A percentile compares a stretch with the other conserved stretches of the same genome.
phyloP scores from a whole-genome alignment of 2,113 vertebrate genomes.

The Campylomormyrus tamandua region DNA sequence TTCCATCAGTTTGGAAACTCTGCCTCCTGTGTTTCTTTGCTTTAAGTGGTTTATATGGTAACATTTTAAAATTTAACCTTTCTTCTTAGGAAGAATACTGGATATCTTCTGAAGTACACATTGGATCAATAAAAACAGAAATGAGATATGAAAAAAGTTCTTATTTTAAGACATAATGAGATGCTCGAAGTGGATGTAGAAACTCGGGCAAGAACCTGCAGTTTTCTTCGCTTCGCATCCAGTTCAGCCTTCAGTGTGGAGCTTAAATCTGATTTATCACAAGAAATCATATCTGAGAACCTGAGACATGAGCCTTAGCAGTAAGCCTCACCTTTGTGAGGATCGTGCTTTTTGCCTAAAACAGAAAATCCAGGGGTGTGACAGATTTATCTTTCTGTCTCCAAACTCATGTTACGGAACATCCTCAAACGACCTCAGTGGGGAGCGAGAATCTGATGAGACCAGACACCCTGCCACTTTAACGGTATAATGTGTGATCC shows the following conservation, averaged over 20 bases:
- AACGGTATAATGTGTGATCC: not conserved
- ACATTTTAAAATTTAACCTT: not conserved
- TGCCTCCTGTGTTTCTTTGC: not conserved
- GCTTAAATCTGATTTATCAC: not conserved
- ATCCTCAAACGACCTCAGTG: not conserved
- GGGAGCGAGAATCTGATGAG: not conserved
- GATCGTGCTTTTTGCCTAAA: not conserved
- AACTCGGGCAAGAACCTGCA: not conserved
- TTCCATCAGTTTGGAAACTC: constrained; percentile 19
- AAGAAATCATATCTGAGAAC: not conserved
- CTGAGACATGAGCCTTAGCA: not conserved
- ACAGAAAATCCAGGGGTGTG: not conserved
- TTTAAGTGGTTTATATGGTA: not conserved
- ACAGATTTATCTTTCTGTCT: not conserved
- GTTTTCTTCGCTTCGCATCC: not conserved
- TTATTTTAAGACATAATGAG: not conserved
- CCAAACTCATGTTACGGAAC: not conserved
- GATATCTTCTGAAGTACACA: not conserved
- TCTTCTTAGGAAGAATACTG: not conserved
- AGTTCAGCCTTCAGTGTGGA: not conserved
- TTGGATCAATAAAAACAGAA: not conserved
- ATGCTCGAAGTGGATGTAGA: not conserved
- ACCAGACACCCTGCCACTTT: not conserved
- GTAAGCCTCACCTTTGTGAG: not conserved
- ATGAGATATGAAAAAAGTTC: not conserved